Evolutionary conservation across 1,140 invertebrate genomes (phyloP), one percentile per base, ranked within the genome.

Genomic region (Drosophila ogumai): DNA sequence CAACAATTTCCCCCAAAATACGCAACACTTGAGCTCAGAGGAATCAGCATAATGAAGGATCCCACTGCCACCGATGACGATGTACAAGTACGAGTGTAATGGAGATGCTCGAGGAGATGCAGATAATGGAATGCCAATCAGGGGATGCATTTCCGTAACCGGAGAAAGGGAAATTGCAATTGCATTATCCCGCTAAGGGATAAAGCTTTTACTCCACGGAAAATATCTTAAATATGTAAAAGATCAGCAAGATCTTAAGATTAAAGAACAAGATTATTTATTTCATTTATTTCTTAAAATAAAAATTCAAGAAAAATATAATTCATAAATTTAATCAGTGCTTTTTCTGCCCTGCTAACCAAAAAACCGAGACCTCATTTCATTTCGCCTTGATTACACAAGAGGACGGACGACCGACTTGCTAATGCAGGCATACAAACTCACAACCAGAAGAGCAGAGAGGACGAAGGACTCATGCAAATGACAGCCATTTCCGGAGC

Each of bases 41-140:
- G 44, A 73, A 73, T 73, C 66, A 72, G 44, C 43, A 72, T 73
- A 73, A 73, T 73, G 69, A 73, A 73, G 66, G 54, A 73, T 58
- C 38, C 72, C 28, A 52, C 32, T 47, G 61, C 40, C 50, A 12
- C 34, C 47, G 15, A 25, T 54, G 32, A 54, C 22, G 59, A 60
- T 34, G 47, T 57, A 32, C 31, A 7, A 54, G 32, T 52, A 22
- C 66, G 36, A 64, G 63, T 56, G 73, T 75, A 75, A 75, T 75
- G 60, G 61, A 75, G 61, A 75, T 52, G 72, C 72, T 75, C 60
- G 61, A 65, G 73, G 61, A 75, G 72, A 66, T 52, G 52, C 60
- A 76, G 72, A 75, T 75, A 75, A 75, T 75, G 72, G 73, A 75
- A 75, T 75, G 72, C 73, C 73, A 75, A 75, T 75, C 73, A 75